These are phyloP conservation scores for Melopsittacus undulatus DNA, from an alignment of 2,797 vertebrate species.

Conservation along the genomic window DNA sequence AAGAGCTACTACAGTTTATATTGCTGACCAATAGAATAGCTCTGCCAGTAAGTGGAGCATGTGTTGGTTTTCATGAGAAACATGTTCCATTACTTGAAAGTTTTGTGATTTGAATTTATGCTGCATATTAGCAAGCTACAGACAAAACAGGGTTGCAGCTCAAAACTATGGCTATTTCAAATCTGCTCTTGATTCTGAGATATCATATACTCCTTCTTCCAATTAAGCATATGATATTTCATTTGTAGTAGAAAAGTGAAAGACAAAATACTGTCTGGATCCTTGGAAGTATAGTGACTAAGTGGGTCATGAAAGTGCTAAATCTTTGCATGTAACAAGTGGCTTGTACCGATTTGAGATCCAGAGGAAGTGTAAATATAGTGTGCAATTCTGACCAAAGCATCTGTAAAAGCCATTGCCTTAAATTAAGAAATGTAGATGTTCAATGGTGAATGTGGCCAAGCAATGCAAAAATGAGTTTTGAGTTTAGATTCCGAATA, in stretches of 20 bases:
- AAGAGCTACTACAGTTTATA: neutral
- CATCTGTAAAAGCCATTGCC: neutral
- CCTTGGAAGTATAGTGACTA: neutral
- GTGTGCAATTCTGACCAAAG: neutral
- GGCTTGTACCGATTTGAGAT: neutral
- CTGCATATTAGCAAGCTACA: neutral
- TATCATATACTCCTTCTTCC: neutral
- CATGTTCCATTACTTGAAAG: neutral
- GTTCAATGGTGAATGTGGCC: neutral
- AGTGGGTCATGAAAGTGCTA: neutral
- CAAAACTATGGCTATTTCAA: neutral
- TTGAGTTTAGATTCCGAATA: neutral
- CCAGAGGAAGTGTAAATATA: neutral
- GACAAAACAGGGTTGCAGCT: neutral
- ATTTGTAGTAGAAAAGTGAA: neutral
- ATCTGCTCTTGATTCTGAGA: neutral
- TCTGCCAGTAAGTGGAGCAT: neutral
- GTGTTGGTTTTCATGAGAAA: neutral
- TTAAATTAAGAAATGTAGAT: neutral
- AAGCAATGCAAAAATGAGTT: neutral
- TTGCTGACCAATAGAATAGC: neutral
- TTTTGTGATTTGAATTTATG: neutral
- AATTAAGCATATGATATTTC: neutral
- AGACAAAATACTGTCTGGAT: neutral
- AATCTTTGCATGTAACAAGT: neutral